Percentiles rank a stretch among this genome's conserved stretches.
Conservation (phyloP, 1,140 invertebrate species). For the Pachypeltis micranthus region DNA sequence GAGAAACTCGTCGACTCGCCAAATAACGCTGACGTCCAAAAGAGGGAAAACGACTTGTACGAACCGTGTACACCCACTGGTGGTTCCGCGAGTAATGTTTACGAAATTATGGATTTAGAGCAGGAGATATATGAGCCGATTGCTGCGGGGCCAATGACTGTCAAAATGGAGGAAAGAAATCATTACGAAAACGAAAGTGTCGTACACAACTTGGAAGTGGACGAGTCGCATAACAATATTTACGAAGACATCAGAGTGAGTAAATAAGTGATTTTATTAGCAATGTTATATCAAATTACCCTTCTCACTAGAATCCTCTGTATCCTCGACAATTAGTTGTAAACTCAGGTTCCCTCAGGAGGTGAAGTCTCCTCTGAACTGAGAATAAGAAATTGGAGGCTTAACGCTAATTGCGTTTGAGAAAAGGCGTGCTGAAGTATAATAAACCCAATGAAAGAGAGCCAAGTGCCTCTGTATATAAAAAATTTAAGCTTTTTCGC, state of each 20-base stretch:
- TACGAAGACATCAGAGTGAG: conserved; percentile 29
- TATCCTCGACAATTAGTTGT: too few species aligned
- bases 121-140: conserved; percentile 13
- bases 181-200: conserved; percentile 22
- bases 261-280: too few species aligned
- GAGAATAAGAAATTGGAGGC: too few species aligned
- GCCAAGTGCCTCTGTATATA: too few species aligned
- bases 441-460: too few species aligned
- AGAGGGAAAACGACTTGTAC: conserved; percentile 17
- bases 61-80: conserved; percentile 4
- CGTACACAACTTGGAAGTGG: neutral
- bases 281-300: too few species aligned
- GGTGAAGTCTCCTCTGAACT: too few species aligned
- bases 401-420: too few species aligned
- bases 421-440: too few species aligned
- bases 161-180: conserved; percentile 18
- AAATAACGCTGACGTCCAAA: conserved; percentile 7
- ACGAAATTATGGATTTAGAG: conserved; percentile 12
- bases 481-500: too few species aligned
- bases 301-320: too few species aligned
- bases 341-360: too few species aligned
- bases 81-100: neutral
- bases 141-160: neutral
- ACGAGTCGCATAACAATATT: conserved; percentile 21
- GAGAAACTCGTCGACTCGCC: conserved; percentile 17